Base-by-base conservation (phyloP, 2,797 vertebrate species). In the Nyctalus aviator region DNA sequence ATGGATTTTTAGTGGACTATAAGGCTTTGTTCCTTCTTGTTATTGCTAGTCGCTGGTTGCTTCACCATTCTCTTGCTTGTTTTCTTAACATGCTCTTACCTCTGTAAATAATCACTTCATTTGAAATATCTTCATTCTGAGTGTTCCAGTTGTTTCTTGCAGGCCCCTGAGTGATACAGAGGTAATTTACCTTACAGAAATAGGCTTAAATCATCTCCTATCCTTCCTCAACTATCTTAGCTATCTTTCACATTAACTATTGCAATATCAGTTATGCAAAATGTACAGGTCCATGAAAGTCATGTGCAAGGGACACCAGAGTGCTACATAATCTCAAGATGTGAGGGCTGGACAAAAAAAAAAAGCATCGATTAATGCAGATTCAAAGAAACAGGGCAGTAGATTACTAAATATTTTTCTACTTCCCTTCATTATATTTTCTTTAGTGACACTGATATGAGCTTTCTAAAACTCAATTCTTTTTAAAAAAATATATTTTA, bases 241-340 rank as follows among this genome's bases (percentile, higher is more conserved):
- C 57, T 94, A 35, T 94, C 91, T 94, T 89, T 83, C 79, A 84
- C 73, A 50, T 53, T 79, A 82, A 78, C 15, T 68, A 8, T 59
- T 68, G 21, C 11, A 64, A 30, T 68, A 14, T 94, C n/a, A 50
- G 17, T 57, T 75, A 48, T 41, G 87, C 25, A 83, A 76, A 95
- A 53, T 57, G 17, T 44, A 15, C 88, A 41, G 62, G 69, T 21
- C 75, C 77, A 10, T 44, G 69, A 32, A 92, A 50, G 18, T 53
- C 35, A 25, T 41, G 4, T 35, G 2, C 18, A 46, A 87, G 72
- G 35, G 21, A 82, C 48, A 88, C 21, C 27, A 84, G 37, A 57
- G 23, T 48, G 32, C 32, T 64, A 4, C 5, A 27, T 25, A 62
- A 46, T 4, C 4, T 57, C 20, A 59, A 30, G n/a, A 37, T 17